Base-by-base conservation (phyloP, 1,140 invertebrate genomes). In the Drosophila kurseongensis region DNA sequence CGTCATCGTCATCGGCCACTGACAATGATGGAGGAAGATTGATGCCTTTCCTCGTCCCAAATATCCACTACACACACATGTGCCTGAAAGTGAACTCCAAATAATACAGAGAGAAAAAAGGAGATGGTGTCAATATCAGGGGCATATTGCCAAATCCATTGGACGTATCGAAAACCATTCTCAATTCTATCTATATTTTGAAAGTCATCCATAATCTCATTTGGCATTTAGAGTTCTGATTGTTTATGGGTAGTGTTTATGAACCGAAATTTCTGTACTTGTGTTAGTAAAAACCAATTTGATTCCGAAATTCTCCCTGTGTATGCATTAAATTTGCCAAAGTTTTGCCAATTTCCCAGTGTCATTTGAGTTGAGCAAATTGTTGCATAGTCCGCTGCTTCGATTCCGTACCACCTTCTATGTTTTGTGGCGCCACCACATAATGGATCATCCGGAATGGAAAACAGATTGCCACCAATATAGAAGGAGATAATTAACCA, bases 1-100 rank as follows among this genome's bases (percentile, higher is more conserved):
- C 60, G 73, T 48, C 77, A 80, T 73, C 79, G 80, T 75, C 82
- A 85, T 86, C 66, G 74, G 74, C 59, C 74, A 57, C 83, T 86
- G 83, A 86, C 79, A 88, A 88, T 88, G 83, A 86, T 88, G 83
- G 83, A 88, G 63, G 71, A 86, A 86, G 83, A 86, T 86, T 86
- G 83, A 86, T 85, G 81, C 71, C 78, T 61, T 69, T 51, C 36
- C 44, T 69, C 61, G 58, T 59, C 61, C 62, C 50, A 65, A 86
- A 86, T 14, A 62, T 35, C 42, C 18, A 50, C 27, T 50, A 32
- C 9, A 60, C 27, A 23, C 16, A 48, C 27, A 23, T 23, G n/a
- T 18, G 44, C 12, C 44, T 6, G 13, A 27, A 10, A 12, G 16
- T 47, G n/a, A 14, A 29, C n/a, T 16, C 52, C 18, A 23, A 48